Evolutionary conservation across 2,113 vertebrate genomes (phyloP).

Genomic region (Henicopernis longicauda): DNA sequence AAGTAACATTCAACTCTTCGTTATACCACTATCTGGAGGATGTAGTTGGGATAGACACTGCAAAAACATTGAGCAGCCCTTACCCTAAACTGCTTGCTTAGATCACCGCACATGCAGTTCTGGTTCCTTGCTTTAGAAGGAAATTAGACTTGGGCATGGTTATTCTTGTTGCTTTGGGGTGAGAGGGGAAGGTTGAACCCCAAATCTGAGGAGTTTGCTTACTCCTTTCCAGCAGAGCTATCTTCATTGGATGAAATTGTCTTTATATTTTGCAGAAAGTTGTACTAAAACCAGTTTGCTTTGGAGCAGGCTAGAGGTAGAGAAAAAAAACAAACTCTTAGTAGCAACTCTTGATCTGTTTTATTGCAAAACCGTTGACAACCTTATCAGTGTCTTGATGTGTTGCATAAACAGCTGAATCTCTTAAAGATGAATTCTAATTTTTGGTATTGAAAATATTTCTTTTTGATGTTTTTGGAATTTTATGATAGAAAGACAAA

Average conservation of each 20-base stretch:
- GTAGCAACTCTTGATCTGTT: not conserved
- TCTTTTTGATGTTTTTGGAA: not conserved
- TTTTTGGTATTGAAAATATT: not conserved
- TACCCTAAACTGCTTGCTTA: not conserved
- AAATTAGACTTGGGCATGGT: not conserved
- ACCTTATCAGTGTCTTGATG: not conserved
- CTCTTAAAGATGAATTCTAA: not conserved
- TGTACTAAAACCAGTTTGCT: not conserved
- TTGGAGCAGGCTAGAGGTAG: not conserved
- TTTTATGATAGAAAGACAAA: not conserved
- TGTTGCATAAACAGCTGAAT: not conserved
- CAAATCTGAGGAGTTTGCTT: not conserved
- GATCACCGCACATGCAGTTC: accelerated
- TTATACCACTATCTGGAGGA: not conserved
- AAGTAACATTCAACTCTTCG: not conserved
- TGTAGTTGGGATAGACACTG: not conserved
- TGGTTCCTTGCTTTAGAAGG: not conserved
- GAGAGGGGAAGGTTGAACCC: not conserved
- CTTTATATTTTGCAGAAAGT: not conserved
- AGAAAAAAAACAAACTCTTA: not conserved
- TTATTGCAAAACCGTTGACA: not conserved
- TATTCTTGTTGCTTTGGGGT: not conserved
- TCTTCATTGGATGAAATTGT: not conserved
- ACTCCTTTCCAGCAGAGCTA: not conserved
- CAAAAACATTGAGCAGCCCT: not conserved